These are phyloP conservation scores for Alectura lathami DNA, from an alignment of 2,113 vertebrate species.

Conservation along the genomic window DNA sequence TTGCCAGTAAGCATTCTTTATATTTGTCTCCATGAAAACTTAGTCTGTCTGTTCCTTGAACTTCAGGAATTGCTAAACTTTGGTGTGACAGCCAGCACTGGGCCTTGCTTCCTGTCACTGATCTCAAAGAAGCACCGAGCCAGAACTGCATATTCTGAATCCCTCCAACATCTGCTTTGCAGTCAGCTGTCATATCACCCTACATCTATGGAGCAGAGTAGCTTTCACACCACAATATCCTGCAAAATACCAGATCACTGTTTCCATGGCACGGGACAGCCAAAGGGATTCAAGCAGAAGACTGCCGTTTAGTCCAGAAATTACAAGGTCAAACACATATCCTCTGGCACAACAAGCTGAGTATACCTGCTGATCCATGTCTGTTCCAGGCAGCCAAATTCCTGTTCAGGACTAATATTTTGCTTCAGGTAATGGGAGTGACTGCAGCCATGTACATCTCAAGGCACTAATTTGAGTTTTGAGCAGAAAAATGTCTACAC, in stretches of 20 bases:
- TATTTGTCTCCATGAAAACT: not conserved
- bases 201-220: not conserved
- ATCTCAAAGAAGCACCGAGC: not conserved
- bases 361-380: not conserved
- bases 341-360: not conserved
- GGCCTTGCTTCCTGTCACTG: not conserved
- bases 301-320: conserved; percentile 5
- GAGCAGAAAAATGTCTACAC: not conserved
- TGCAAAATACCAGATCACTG: not conserved
- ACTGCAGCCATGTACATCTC: not conserved
- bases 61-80: not conserved
- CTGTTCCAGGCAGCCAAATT: not conserved
- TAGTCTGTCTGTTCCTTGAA: not conserved
- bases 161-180: not conserved
- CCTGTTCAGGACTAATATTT: not conserved
- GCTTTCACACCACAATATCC: not conserved
- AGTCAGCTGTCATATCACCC: not conserved
- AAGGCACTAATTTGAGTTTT: not conserved
- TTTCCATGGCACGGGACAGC: not conserved
- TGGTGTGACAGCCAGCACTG: not conserved
- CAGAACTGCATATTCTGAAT: not conserved
- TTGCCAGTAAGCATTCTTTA: not conserved
- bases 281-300: not conserved
- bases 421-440: not conserved
- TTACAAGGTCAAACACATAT: not conserved